Base-by-base conservation (phyloP, 2,888 invertebrate species). In the Micoletzkya japonica region DNA sequence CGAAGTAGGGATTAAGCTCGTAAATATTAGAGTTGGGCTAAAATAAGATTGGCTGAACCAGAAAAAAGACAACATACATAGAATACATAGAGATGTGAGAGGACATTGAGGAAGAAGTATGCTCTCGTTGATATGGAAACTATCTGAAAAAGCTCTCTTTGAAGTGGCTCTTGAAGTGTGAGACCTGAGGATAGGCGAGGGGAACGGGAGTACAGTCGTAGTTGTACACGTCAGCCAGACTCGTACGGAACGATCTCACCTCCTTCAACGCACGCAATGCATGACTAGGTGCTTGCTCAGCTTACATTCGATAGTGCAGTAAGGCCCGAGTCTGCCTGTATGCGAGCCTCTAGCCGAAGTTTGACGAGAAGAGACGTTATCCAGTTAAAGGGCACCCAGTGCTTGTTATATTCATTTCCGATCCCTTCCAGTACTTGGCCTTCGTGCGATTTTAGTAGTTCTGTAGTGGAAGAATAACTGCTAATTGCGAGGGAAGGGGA, bases 151-250 rank as follows among this genome's bases (percentile, higher is more conserved):
- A 14, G 44, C 10, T 44, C 20, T 10, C 10, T 14, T 14, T 44
- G 44, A 14, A 10, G 10, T 10, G 10, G 1, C 10, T 14, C 1
- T 37, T 49, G 10, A 26, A n/a, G 7, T 2, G 4, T 2, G 6
- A 1, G 3, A 66, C 64, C 54, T 66, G 64, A 17, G 64, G 64
- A 54, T 66, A 66, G 3, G 64, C 64, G 10, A 66, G 54, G 28
- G 64, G 64, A 54, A 66, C 44, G 1, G 64, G 64, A 0, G 39
- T 37, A 14, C 64, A 66, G 7, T 66, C 64, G 10, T 37, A 66
- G 34, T 66, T 66, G 20, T 54, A 66, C 20, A 66, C 64, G 6
- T 4, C 37, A 7, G 28, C 64, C 26, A 66, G 28, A 20, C 36
- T 66, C 28, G 26, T 54, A 2, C 64, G 64, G 37, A 66, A 66